Evolutionary conservation across 2,113 vertebrate species (phyloP), one percentile per base, ranked within the genome.

Genomic region (Pungitius pungitius): DNA sequence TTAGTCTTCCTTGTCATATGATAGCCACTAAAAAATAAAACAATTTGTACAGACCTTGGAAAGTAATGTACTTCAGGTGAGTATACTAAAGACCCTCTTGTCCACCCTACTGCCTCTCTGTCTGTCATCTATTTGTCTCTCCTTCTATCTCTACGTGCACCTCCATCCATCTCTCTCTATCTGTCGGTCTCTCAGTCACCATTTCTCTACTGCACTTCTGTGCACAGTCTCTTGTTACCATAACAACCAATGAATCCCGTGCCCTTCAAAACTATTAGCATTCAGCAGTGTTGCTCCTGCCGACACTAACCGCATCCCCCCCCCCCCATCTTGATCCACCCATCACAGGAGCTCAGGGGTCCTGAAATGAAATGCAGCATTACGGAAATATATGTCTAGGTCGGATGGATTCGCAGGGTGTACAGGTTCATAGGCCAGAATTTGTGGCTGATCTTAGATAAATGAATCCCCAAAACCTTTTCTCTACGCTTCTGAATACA

Each of bases 251-350:
- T 87, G 82, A 86, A 85, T 91, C 74, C 80, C 69, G 82, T 92
- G 88, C 85, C 89, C 91, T 91, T 93, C 90, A 92, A 91, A 93
- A 94, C 88, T 92, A 94, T 93, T 93, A 93, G 89, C 91, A 93
- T 92, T 93, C 92, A 92, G 62, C 83, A 75, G 88, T 73, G 82
- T 82, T 80, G 66, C 86, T 88, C 52, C 87, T 85, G 81, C 89
- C 77, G 83, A 73, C 81, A 71, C 85, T 79, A 81, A 90, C 83
- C 73, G 80, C 83, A 81, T 87, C 81, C 73, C 75, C 80, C 80
- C 71, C 33, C 30, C 30, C 71, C 33, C 33, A 77, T 86, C 75
- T 43, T 47, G 42, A 64, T 64, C 42, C 61, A 47, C 42, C 26
- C 62, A 64, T 64, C 62, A 73, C 75, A 79, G 69, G 22, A 73